Base-by-base conservation (phyloP, 2,113 vertebrate genomes). In the Gallinago jamesoni region DNA sequence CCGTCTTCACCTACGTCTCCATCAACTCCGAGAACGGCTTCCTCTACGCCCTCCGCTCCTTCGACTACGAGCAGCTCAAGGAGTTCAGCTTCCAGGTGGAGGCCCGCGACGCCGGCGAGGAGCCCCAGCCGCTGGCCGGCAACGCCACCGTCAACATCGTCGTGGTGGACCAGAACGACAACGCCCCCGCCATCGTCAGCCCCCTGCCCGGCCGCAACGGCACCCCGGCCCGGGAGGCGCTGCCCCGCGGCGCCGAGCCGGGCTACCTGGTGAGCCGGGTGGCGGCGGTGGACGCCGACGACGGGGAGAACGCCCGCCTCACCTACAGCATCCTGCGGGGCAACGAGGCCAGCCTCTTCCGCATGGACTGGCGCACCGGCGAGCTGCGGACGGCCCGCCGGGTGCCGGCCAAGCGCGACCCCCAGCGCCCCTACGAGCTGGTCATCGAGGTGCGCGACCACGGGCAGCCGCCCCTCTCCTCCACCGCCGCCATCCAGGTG, bases 21-120 rank as follows among this genome's bases (percentile, higher is more conserved):
- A 99, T 99, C 98, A 99, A 99, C 95, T 98, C 99, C 8, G 99
- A 99, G 97, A 99, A 99, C 16, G 99, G 99, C 37, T 99, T 99
- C 86, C 97, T 99, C 84, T 99, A 99, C 55, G 99, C 99, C 2
- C 98, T 99, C 79, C 97, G 99, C 84, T 99, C 99, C 14, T 99
- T 99, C 62, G 99, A 99, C 94, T 99, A 99, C 30, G 99, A 99
- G 96, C 99, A 99, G 97, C 98, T 99, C 69, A 99, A 99, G 93
- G 99, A 99, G 92, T 99, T 99, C 97, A 98, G 98, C 59, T 99
- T 99, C 89, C 98, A 98, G 92, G 99, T 99, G 28, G 98, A 99
- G 94, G 99, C 99, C 31, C 97, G 95, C 37, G 99, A 99, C 87
- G 97, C 98, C 0, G 99, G 99, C 31, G 98, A 97, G 94, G 98